Evolutionary conservation across 2,113 vertebrate genomes (phyloP), one percentile per base, ranked within the genome.

Genomic region (Gadus macrocephalus): DNA sequence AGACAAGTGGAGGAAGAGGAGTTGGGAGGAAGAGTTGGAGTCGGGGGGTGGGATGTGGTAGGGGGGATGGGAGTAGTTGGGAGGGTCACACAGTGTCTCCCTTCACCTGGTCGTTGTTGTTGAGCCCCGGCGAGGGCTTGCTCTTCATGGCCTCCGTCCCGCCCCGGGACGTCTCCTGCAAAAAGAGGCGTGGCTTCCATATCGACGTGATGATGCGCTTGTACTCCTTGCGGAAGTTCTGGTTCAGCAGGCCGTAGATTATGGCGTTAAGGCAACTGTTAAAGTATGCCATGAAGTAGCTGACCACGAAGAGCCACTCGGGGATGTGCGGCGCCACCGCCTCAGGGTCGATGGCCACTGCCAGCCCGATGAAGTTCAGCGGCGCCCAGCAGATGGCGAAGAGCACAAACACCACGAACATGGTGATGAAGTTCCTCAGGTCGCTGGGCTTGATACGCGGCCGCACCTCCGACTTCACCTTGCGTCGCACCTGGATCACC

Each of bases 261-360:
- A 95, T 85, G 70, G 94, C 92, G 4, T 94, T 94, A 84, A 94
- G 92, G 90, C 93, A 94, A 80, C 93, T 94, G 81, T 95, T 94
- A 81, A 95, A 94, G 77, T 94, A 95, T 59, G 92, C 94, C 92
- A 94, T 92, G 77, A 94, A 93, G 81, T 93, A 95, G 75, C 93
- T 94, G 25, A 91, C 66, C 27, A 94, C 89, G 20, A 95, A 94
- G 19, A 95, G 81, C 87, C 91, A 93, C 61, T 94, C 91, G 0
- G 93, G 93, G 71, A 95, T 86, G 73, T 82, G 87, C 55, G 92
- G 91, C n/a, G 90, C 92, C 76, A 94, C 86, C 49, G 81, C 78
- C 0, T 70, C 73, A 2, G 93, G 93, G 67, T 91, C 78, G 0
- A 93, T 91, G 66, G 92, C 91, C 69, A 94, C 91, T 6, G 90